Percentiles rank a stretch among this genome's conserved stretches.
These are phyloP conservation scores for Drosophila testacea DNA, from an alignment of 2,888 invertebrate genomes.

Conservation along the genomic window DNA sequence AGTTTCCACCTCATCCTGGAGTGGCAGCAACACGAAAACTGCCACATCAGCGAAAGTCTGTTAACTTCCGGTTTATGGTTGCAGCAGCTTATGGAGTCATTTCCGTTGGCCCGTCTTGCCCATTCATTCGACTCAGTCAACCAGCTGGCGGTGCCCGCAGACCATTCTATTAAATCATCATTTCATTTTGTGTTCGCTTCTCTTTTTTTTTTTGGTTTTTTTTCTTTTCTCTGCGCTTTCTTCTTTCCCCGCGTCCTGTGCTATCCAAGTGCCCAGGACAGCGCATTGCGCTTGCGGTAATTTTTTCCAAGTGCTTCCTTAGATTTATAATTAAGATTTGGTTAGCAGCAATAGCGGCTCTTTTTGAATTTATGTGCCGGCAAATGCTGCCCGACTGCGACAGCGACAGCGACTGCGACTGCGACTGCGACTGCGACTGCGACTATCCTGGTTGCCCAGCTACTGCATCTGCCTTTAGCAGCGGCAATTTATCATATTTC, in stretches of 20 bases:
- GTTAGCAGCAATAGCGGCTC: conserved; percentile 82
- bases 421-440: conserved; percentile 29
- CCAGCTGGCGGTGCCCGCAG: conserved; percentile 76
- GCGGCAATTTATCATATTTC: conserved; percentile 76
- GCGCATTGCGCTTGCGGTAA: conserved; percentile 78
- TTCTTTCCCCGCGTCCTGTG: conserved; percentile 1
- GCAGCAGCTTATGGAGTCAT: conserved; percentile 80
- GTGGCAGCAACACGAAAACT: conserved; percentile 60
- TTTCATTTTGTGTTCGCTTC: conserved; percentile 64
- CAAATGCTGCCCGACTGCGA: conserved; percentile 50
- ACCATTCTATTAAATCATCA: conserved; percentile 83
- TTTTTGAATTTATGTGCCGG: conserved; percentile 81
- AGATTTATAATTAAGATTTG: conserved; percentile 84
- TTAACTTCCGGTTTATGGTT: conserved; percentile 83
- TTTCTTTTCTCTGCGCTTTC: conserved; percentile 12
- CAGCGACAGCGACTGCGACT: conserved; percentile 22
- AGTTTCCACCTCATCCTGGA: conserved; percentile 9
- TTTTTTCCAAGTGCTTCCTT: conserved; percentile 81
- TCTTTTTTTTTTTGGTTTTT: conserved; percentile 8
- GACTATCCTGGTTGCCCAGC: conserved; percentile 24
- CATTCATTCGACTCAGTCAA: conserved; percentile 76
- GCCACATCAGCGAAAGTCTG: conserved; percentile 84
- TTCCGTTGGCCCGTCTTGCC: conserved; percentile 70
- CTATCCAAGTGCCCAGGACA: conserved; percentile 28
- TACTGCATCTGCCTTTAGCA: conserved; percentile 50